Evolutionary conservation across 2,113 vertebrate genomes (phyloP).

Genomic region (Ctenodactylus gundi): DNA sequence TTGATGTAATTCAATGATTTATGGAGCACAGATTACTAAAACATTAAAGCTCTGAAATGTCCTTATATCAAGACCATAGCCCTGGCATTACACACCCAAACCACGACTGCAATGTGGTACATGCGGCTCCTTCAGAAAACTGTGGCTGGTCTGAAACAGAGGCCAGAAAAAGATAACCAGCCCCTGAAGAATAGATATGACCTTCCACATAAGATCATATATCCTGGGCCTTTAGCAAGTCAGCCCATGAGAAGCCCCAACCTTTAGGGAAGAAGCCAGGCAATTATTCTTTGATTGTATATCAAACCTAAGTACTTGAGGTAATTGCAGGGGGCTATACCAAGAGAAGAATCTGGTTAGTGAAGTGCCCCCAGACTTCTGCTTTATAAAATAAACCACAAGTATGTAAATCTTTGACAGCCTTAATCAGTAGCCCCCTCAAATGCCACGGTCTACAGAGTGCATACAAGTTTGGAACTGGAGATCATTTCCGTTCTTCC

Average conservation of each 20-base stretch:
- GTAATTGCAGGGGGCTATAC: conserved; percentile 9
- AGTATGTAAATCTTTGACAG: conserved; percentile 45
- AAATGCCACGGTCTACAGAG: background rate
- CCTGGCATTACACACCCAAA: background rate
- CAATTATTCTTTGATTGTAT: conserved; percentile 46
- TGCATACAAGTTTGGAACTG: background rate
- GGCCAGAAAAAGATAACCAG: conserved; percentile 26
- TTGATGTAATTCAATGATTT: conserved; percentile 76
- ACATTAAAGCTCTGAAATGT: conserved; percentile 71
- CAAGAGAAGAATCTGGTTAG: conserved; percentile 50
- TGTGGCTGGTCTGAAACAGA: background rate
- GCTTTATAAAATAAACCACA: conserved; percentile 69
- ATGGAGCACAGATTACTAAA: conserved; percentile 73
- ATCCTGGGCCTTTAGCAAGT: background rate
- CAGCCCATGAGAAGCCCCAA: background rate
- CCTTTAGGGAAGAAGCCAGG: conserved; percentile 7
- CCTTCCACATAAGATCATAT: background rate
- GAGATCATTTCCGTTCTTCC: conserved; percentile 11
- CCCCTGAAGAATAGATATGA: background rate
- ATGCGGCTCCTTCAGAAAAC: background rate
- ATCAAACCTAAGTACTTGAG: conserved; percentile 34
- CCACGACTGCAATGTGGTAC: background rate
- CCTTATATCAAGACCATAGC: conserved; percentile 22
- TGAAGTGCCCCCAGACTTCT: background rate
- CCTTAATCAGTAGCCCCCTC: conserved; percentile 41